A percentile compares a stretch with the other conserved stretches of the same genome.
Conservation (phyloP, 2,888 invertebrate genomes). For the Eupeodes latifasciatus region DNA sequence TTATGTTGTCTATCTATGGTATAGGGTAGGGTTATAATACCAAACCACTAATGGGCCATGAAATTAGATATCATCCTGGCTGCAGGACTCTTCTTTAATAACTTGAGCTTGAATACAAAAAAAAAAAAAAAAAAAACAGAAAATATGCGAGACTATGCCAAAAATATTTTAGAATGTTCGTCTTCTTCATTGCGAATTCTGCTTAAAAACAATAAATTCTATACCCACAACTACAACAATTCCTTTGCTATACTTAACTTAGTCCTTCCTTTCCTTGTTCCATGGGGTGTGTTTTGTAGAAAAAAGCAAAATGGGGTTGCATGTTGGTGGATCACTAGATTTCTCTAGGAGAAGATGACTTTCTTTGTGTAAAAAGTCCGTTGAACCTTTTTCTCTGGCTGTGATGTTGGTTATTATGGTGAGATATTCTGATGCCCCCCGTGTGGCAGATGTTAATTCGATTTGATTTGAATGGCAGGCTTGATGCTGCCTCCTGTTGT, state of each 20-base stretch:
- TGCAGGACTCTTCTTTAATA: conserved; percentile 52
- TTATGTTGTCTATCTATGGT: conserved; percentile 10
- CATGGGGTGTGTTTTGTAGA: too few species aligned
- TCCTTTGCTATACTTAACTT: not conserved
- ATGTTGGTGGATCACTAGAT: conserved; percentile 1
- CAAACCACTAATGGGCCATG: conserved; percentile 74
- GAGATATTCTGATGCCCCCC: conserved; percentile 43
- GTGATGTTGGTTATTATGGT: conserved; percentile 31
- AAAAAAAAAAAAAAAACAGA: not conserved
- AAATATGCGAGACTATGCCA: conserved; percentile 39
- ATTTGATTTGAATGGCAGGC: conserved; percentile 68
- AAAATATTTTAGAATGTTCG: conserved; percentile 25
- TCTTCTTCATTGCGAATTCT: conserved; percentile 21
- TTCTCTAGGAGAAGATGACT: not conserved
- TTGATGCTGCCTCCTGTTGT: conserved; percentile 62
- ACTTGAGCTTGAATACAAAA: conserved; percentile 46
- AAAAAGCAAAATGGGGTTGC: conserved; percentile 7
- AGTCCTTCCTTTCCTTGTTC: too few species aligned
- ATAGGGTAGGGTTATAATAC: conserved; percentile 55
- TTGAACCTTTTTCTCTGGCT: conserved; percentile 39
- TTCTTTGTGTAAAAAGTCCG: conserved; percentile 45
- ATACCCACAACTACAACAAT: not conserved
- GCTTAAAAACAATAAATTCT: conserved; percentile 51
- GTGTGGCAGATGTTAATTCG: conserved; percentile 64
- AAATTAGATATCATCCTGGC: conserved; percentile 72